Base-by-base conservation (phyloP, 2,797 vertebrate species). In the Alosa sapidissima region DNA sequence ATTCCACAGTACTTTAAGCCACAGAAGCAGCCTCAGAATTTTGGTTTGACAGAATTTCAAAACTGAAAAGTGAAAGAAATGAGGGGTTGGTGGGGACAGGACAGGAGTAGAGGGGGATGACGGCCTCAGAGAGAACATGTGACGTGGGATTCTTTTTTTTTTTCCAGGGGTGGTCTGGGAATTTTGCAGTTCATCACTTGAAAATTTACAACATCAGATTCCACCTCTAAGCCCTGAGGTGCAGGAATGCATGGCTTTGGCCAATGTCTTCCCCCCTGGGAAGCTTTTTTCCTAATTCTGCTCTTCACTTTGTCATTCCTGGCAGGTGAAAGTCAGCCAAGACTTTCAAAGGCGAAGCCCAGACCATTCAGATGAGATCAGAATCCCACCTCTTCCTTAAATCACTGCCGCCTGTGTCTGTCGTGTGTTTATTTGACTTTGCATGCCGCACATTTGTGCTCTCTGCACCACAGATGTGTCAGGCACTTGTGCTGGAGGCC, bases 351-450 rank as follows among this genome's bases (percentile, higher is more conserved):
- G 24, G 47, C 41, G 45, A 81, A 83, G 36, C 72, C 28, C 41
- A 78, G 72, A 78, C 72, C 72, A 36, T 78, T 78, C 72, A 45
- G 54, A 90, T 52, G 62, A 82, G 72, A 90, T 85, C 84, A 81
- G 84, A 87, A 86, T 84, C 86, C 58, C 33, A 62, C 87, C 85
- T 83, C 82, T 41, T 81, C n/a, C 82, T 89, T 86, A 81, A 86
- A 84, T 86, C 85, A 85, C 82, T 83, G 60, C 24, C 13, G 85
- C 88, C 85, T 89, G 87, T 82, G 82, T 85, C 85, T 85, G 86
- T 89, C 60, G 45, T 78, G 47, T 89, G 84, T 90, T 87, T 91
- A 83, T 91, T 91, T 91, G 82, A 81, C 48, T 86, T 86, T 85
- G 85, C 75, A 84, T 87, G 84, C 82, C 84, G 89, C 85, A 87